Percentiles rank a stretch among this genome's conserved stretches.
These are phyloP conservation scores for Paguma larvata DNA, from an alignment of 2,797 vertebrate genomes.

Conservation along the genomic window DNA sequence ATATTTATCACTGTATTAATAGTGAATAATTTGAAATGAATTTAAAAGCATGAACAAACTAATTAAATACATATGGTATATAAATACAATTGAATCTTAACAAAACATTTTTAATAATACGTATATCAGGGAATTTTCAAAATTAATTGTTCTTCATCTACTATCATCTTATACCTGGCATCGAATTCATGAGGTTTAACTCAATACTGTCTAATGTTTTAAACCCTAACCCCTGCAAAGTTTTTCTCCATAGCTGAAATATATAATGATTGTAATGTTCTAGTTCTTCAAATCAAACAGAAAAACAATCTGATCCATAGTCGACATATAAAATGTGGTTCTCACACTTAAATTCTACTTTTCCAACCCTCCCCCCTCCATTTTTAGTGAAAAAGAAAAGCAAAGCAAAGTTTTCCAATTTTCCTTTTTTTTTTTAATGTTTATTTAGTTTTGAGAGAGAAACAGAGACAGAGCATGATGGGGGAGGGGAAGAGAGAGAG, in stretches of 20 bases:
- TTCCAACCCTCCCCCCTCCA: not conserved
- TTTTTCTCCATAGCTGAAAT: conserved; percentile 43
- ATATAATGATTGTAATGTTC: not conserved
- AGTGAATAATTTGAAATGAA: conserved; percentile 9
- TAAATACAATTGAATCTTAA: not conserved
- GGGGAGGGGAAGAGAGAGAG: too few species aligned
- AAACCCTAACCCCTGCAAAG: not conserved
- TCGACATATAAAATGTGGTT: not conserved
- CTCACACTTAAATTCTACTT: conserved; percentile 33
- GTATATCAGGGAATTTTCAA: not conserved
- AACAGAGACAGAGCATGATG: too few species aligned
- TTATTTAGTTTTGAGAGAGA: too few species aligned
- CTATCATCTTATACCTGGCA: not conserved
- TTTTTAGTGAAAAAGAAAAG: not conserved
- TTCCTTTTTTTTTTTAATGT: too few species aligned
- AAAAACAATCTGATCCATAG: conserved; percentile 59
- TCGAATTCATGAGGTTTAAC: not conserved
- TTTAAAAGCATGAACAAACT: conserved; percentile 23
- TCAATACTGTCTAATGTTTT: conserved; percentile 39
- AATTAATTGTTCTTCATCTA: conserved; percentile 22
- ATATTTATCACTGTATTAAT: conserved; percentile 8
- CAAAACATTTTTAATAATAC: not conserved
- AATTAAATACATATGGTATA: conserved; percentile 14
- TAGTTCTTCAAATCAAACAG: conserved; percentile 50
- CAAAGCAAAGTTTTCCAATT: not conserved